Base-by-base conservation (phyloP, 2,113 vertebrate genomes). In the Galeopterus variegatus region DNA sequence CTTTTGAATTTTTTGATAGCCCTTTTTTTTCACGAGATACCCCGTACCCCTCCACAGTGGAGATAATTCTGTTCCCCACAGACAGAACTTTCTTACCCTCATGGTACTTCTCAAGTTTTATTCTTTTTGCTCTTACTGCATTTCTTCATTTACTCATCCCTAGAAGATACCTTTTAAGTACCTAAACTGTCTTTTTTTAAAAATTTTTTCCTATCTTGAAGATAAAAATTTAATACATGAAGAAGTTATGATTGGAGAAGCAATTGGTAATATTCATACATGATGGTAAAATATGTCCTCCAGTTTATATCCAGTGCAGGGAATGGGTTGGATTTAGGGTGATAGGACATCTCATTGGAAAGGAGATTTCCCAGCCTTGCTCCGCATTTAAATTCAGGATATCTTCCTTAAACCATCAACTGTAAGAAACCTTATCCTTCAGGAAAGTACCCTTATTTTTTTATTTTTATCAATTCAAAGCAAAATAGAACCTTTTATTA, bases 391-490 rank as follows among this genome's bases (percentile, higher is more conserved):
- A 65, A 81, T 88, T 88, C n/a, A 41, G 23, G 8, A 17, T 64
- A 41, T 45, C 50, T 52, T 72, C 31, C 76, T 81, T 75, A 50
- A 88, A 85, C 70, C n/a, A 41, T 72, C 73, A 90, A 6, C 41
- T 64, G 18, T 4, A 62, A n/a, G 33, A 28, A 90, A n/a, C 31
- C 19, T 50, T 36, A 23, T 5, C 48, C 54, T 85, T 48, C 24
- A 60, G 24, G 23, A 73, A 56, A 94, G 28, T 5, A 62, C 2
- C 14, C n/a, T 45, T 67, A 4, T 85, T 84, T 45, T 89, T 86
- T 65, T 69, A 31, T 58, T 92, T 88, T 60, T 77, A 45, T 79
- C 62, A 87, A 41, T 64, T 82, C 62, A 86, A 64, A 95, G 58
- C 36, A 69, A 92, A 77, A 33, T n/a, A 58, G 56, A 70, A 26